Percentiles rank a stretch among this genome's conserved stretches.
phyloP scores from a whole-genome alignment of 2,888 invertebrate genomes.

The Sthenelais limicola region DNA sequence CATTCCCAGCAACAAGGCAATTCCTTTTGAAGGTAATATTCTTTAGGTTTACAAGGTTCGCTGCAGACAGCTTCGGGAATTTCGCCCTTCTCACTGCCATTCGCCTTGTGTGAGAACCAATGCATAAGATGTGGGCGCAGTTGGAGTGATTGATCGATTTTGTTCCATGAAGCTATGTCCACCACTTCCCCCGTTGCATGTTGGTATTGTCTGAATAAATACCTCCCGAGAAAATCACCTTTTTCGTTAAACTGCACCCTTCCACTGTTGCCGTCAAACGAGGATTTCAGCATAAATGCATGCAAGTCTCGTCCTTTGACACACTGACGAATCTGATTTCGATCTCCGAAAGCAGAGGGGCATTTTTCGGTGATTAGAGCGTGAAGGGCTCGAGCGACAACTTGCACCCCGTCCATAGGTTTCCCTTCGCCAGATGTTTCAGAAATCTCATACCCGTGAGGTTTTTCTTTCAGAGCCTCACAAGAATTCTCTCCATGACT shows the following conservation, averaged over 20 bases:
- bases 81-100: neutral
- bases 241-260: slow-evolving; percentile 57
- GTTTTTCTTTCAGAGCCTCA: neutral
- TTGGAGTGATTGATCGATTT: neutral
- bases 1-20: slow-evolving; percentile 51
- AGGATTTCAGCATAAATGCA: slow-evolving; percentile 53
- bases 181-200: neutral
- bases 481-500: neutral
- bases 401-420: slow-evolving; percentile 57
- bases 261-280: slow-evolving; percentile 56
- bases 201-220: slow-evolving; percentile 56
- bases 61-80: slow-evolving; percentile 48
- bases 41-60: slow-evolving; percentile 43
- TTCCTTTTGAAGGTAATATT: slow-evolving; percentile 42
- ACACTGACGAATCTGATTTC: slow-evolving; percentile 45
- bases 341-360: slow-evolving; percentile 47
- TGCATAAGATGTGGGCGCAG: neutral
- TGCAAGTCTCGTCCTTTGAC: slow-evolving; percentile 53
- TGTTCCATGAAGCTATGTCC: neutral
- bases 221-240: slow-evolving; percentile 58
- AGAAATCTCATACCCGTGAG: neutral
- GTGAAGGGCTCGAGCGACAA: slow-evolving; percentile 57
- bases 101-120: neutral
- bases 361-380: slow-evolving; percentile 55
- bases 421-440: neutral